These are phyloP conservation scores for Hypsibius dujardini DNA, from an alignment of 1,140 invertebrate species.

Conservation along the genomic window DNA sequence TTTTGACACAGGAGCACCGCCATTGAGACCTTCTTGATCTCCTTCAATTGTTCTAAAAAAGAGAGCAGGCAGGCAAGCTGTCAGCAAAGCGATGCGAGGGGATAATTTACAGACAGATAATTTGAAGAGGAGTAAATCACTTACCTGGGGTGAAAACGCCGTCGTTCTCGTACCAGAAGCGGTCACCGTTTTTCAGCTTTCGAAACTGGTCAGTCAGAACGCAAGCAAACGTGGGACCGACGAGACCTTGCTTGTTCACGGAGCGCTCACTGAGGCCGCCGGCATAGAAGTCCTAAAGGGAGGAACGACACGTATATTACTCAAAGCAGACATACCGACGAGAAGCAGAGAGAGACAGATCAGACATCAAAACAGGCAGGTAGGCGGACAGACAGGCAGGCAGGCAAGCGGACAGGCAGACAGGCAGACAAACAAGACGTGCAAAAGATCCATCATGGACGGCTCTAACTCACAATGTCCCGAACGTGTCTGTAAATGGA, in stretches of 20 bases:
- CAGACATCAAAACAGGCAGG: neutral
- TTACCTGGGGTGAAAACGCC: neutral
- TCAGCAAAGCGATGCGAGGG: neutral
- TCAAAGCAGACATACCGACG: too few relatives aligned
- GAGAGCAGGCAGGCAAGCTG: neutral
- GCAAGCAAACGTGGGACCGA: neutral
- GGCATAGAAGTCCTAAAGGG: neutral
- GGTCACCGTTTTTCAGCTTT: neutral
- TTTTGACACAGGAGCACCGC: neutral
- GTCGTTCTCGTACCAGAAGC: neutral
- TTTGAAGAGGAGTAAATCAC: neutral
- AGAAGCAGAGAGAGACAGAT: neutral
- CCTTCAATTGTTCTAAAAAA: neutral
- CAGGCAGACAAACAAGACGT: too few relatives aligned
- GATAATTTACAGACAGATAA: too few relatives aligned
- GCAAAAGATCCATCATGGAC: too few relatives aligned
- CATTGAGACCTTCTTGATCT: neutral
- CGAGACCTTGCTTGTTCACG: neutral
- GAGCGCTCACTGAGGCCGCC: neutral
- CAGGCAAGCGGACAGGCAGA: neutral
- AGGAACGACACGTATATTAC: neutral
- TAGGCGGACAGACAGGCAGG: neutral
- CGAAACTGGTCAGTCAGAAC: neutral
- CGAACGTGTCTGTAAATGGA: constrained; percentile 1
- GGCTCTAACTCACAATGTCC: neutral